A percentile compares a stretch with the other conserved stretches of the same genome.
Evolutionary conservation across 2,888 invertebrate genomes (phyloP).

Genomic region (Andrena dorsata): DNA sequence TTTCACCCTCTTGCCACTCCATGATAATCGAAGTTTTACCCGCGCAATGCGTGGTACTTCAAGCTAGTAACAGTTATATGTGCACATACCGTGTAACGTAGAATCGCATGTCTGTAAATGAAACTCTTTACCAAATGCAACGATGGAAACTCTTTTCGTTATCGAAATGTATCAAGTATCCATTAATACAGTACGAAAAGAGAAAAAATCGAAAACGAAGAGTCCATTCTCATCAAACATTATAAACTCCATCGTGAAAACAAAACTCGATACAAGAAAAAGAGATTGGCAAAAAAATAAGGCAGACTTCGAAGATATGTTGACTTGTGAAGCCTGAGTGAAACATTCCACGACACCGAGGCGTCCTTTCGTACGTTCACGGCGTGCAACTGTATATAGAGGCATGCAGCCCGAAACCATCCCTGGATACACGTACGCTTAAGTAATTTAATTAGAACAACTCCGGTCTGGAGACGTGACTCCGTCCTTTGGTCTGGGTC

Average conservation of each 20-base stretch:
- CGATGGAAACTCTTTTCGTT: no score
- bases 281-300: constrained; percentile 29
- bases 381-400: constrained; percentile 75
- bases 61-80: no score
- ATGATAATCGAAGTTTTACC: no score
- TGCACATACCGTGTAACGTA: no score
- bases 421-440: constrained; percentile 84
- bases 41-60: no score
- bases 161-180: no score
- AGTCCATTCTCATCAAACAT: not conserved
- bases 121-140: no score
- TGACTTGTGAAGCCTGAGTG: constrained; percentile 69
- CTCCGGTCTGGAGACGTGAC: constrained; percentile 84
- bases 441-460: constrained; percentile 85
- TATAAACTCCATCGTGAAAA: not conserved
- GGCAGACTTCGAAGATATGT: constrained; percentile 38
- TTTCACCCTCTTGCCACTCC: no score
- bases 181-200: no score
- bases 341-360: constrained; percentile 73
- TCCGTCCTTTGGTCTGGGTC: constrained; percentile 80
- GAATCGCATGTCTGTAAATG: no score
- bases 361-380: constrained; percentile 75
- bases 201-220: no score
- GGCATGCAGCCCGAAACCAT: constrained; percentile 78
- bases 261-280: not conserved